Conservation (phyloP, 2,888 invertebrate genomes). For the Suillia variegata region DNA sequence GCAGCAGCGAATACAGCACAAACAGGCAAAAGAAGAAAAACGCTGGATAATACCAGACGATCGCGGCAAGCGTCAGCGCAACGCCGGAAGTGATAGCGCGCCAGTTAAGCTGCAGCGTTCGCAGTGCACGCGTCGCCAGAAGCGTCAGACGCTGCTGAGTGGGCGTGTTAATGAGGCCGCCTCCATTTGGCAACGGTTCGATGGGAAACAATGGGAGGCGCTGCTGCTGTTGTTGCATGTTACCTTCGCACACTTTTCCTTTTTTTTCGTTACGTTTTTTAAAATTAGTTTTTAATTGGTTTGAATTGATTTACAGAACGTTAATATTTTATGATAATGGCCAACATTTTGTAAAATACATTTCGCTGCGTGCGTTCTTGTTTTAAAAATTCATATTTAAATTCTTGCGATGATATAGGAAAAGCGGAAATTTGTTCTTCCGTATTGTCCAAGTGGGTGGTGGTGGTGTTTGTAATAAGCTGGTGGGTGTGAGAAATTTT, state of each 20-base stretch:
- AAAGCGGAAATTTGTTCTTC: too few species aligned
- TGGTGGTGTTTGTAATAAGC: too few species aligned
- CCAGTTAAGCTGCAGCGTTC: conserved; percentile 55
- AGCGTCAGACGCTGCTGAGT: conserved; percentile 44
- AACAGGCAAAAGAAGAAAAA: conserved; percentile 60
- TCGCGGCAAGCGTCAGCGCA: conserved; percentile 50
- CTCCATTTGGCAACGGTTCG: conserved; percentile 37
- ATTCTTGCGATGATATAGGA: too few species aligned
- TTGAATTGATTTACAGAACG: too few species aligned
- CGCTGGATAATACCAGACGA: conserved; percentile 60
- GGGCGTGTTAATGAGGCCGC: conserved; percentile 27
- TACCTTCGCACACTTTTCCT: background rate
- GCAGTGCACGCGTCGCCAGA: conserved; percentile 43
- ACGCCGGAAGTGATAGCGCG: conserved; percentile 50
- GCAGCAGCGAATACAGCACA: conserved; percentile 54
- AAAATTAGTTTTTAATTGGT: too few species aligned
- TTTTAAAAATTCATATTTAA: too few species aligned
- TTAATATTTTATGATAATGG: too few species aligned
- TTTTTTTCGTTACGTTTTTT: too few species aligned
- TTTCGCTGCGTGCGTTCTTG: too few species aligned
- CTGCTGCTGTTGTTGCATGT: conserved; percentile 26
- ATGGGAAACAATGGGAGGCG: conserved; percentile 51
- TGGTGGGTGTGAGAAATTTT: too few species aligned
- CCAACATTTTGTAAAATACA: too few species aligned
- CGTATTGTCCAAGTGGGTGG: too few species aligned